Percentiles rank a stretch among this genome's conserved stretches.
These are phyloP conservation scores for Procavia capensis DNA, from an alignment of 2,113 vertebrate genomes.

Conservation along the genomic window DNA sequence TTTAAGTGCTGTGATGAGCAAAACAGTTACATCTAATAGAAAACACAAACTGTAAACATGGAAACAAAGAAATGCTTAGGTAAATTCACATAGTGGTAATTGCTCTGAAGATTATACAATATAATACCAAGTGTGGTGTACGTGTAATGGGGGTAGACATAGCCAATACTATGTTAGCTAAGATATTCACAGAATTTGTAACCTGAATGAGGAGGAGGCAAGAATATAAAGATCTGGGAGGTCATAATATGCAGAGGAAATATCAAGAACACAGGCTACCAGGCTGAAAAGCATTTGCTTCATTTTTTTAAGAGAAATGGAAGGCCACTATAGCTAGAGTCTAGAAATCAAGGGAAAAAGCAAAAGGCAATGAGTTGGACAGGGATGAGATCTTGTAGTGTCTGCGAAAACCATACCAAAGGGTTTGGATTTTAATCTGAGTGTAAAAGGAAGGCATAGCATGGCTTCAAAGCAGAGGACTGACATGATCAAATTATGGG, in stretches of 20 bases:
- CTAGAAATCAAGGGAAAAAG: not conserved
- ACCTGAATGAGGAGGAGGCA: not conserved
- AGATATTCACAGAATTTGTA: not conserved
- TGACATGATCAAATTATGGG: not conserved
- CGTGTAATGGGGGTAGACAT: not conserved
- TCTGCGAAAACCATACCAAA: not conserved
- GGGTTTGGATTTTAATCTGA: not conserved
- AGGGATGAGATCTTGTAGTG: not conserved
- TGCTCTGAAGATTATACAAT: not conserved
- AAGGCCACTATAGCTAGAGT: not conserved
- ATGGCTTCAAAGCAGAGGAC: not conserved
- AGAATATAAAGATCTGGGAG: not conserved
- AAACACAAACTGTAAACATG: not conserved
- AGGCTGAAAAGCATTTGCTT: not conserved
- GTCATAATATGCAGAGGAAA: not conserved
- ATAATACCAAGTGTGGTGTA: not conserved
- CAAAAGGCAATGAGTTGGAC: not conserved
- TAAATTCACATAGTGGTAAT: not conserved
- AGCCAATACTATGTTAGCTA: not conserved
- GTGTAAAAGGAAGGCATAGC: not conserved
- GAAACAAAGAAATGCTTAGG: not conserved
- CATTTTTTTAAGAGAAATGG: not conserved
- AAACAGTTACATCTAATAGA: not conserved
- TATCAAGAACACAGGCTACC: not conserved
- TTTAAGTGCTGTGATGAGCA: not conserved